These are phyloP conservation scores for Silurus asotus DNA, from an alignment of 2,113 vertebrate genomes.

Conservation along the genomic window DNA sequence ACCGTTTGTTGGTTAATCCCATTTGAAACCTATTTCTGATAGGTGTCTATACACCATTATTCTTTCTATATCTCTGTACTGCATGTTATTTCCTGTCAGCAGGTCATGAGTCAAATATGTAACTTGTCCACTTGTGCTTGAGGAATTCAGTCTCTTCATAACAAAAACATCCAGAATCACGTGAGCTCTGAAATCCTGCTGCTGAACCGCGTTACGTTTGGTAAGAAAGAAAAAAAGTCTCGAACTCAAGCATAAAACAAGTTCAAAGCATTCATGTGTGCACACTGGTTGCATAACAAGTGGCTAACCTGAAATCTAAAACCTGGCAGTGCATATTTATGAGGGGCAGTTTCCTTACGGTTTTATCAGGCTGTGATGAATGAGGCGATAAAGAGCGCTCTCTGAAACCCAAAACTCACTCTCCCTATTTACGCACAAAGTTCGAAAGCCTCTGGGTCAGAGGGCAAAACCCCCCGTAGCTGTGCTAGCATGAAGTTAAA, in stretches of 20 bases:
- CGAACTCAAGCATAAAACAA: slow-evolving; percentile 2
- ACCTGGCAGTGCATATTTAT: slow-evolving; percentile 36
- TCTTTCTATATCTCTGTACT: not conserved
- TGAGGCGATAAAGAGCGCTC: slow-evolving; percentile 67
- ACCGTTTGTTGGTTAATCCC: not conserved
- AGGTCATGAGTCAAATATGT: not conserved
- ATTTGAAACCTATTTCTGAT: not conserved
- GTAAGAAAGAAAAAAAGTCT: not conserved
- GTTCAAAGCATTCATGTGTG: slow-evolving; percentile 29
- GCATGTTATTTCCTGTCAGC: not conserved
- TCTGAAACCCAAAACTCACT: slow-evolving; percentile 68
- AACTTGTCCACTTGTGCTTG: not conserved
- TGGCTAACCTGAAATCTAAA: slow-evolving; percentile 30
- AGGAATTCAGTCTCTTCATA: not conserved
- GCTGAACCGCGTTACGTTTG: slow-evolving; percentile 2
- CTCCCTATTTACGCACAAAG: slow-evolving; percentile 71
- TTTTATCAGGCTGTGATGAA: slow-evolving; percentile 73
- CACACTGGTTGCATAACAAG: slow-evolving; percentile 25
- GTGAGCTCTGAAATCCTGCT: not conserved
- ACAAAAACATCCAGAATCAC: not conserved
- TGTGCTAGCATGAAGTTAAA: slow-evolving; percentile 44
- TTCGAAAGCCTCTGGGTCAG: slow-evolving; percentile 63
- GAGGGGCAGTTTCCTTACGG: slow-evolving; percentile 55
- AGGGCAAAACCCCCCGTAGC: slow-evolving; percentile 62
- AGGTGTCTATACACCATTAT: not conserved